phyloP scores from a whole-genome alignment of 2,113 vertebrate species.

The Eudyptes chrysolophus region DNA sequence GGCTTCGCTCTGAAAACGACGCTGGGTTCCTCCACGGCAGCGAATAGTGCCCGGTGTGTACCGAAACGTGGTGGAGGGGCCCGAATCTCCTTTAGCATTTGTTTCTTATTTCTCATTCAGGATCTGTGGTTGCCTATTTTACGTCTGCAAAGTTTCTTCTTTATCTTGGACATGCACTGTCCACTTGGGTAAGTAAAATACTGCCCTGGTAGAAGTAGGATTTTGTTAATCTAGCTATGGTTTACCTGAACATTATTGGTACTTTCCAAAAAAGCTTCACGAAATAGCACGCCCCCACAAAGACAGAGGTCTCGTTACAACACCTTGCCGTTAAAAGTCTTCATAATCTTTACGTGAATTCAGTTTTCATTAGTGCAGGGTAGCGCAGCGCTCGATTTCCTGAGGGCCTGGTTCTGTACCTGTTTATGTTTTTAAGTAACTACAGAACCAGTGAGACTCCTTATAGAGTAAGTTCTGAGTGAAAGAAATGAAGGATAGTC shows the following conservation, averaged over 20 bases:
- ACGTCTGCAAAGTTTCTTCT: constrained; percentile 93
- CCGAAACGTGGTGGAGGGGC: not conserved
- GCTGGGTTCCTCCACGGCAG: not conserved
- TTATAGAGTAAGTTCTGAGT: not conserved
- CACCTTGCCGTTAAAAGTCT: not conserved
- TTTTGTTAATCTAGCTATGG: not conserved
- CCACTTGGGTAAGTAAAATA: constrained; percentile 90
- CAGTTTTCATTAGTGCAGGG: not conserved
- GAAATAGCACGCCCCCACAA: fast-evolving
- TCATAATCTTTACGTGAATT: fast-evolving
- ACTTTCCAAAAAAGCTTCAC: not conserved
- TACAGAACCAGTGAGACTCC: not conserved
- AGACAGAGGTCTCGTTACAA: not conserved
- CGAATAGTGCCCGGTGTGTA: fast-evolving
- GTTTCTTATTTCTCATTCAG: constrained; percentile 68
- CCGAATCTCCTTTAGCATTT: not conserved
- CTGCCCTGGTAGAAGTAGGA: not conserved
- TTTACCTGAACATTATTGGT: not conserved
- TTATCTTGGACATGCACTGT: constrained; percentile 91
- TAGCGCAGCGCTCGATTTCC: fast-evolving
- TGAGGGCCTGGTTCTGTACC: not conserved
- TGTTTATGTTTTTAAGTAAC: not conserved
- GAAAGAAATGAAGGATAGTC: fast-evolving
- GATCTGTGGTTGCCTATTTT: constrained; percentile 80
- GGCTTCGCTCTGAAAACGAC: fast-evolving